phyloP scores from a whole-genome alignment of 1,140 invertebrate species.

The Papilio polyxenes region DNA sequence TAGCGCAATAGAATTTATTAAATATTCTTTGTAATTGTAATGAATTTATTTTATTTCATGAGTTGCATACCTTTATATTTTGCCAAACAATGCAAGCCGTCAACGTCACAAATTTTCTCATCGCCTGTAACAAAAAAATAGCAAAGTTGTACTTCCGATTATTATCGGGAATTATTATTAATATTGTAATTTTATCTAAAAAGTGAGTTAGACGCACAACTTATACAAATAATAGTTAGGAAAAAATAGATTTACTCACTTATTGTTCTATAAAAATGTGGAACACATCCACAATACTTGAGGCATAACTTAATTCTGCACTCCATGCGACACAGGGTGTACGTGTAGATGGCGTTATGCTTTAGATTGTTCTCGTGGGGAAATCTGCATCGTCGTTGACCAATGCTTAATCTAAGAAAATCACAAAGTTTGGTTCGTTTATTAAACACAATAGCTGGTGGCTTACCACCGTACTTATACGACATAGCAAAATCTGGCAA shows the following conservation, averaged over 20 bases:
- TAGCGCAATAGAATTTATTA: slow-evolving; percentile 21
- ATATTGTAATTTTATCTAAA: not conserved
- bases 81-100: slow-evolving; percentile 82
- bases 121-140: slow-evolving; percentile 72
- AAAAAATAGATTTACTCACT: slow-evolving; percentile 56
- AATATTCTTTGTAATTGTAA: slow-evolving; percentile 10
- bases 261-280: slow-evolving; percentile 82
- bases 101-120: slow-evolving; percentile 81
- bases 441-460: too few relatives aligned
- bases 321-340: slow-evolving; percentile 84
- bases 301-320: slow-evolving; percentile 82
- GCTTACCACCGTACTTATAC: too few relatives aligned
- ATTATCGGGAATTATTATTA: not conserved
- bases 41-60: not conserved
- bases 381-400: slow-evolving; percentile 84
- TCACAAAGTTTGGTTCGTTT: not conserved
- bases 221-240: not conserved
- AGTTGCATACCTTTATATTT: slow-evolving; percentile 81
- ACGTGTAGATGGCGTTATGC: slow-evolving; percentile 84
- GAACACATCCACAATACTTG: slow-evolving; percentile 83
- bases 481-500: too few relatives aligned
- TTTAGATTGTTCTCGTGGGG: slow-evolving; percentile 82
- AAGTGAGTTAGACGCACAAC: not conserved
- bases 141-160: slow-evolving; percentile 41
- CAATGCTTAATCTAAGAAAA: slow-evolving; percentile 77